Conservation (phyloP, 2,888 invertebrate genomes). For the Morpho deidamia region DNA sequence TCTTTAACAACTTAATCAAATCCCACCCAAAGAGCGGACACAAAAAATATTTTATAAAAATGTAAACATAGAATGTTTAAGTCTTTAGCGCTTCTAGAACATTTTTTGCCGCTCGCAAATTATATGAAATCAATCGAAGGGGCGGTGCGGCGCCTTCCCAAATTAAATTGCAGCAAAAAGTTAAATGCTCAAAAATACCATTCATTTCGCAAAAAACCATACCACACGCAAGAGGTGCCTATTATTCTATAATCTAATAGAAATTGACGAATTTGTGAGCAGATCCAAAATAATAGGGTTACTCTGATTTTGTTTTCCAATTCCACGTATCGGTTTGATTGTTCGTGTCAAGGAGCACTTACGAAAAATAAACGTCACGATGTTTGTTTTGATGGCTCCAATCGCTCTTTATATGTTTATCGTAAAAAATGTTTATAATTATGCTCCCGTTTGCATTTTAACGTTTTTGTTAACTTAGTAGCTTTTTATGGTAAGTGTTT, state of each 20-base stretch:
- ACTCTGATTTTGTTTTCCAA: slow-evolving; percentile 38
- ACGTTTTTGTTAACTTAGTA: slow-evolving; percentile 5
- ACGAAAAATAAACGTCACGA: slow-evolving; percentile 19
- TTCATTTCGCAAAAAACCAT: slow-evolving; percentile 57
- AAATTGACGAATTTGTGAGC: slow-evolving; percentile 53
- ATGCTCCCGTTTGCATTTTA: slow-evolving; percentile 16
- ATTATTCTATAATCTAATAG: slow-evolving; percentile 65
- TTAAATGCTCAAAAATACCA: slow-evolving; percentile 52
- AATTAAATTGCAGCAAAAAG: slow-evolving; percentile 73
- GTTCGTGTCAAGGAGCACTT: slow-evolving; percentile 25
- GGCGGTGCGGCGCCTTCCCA: slow-evolving; percentile 68
- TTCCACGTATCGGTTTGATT: slow-evolving; percentile 33
- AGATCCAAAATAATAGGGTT: slow-evolving; percentile 46
- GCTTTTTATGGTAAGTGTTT: too few relatives aligned
- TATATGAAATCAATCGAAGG: slow-evolving; percentile 69
- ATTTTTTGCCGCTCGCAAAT: slow-evolving; percentile 59
- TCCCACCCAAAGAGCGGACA: slow-evolving; percentile 15
- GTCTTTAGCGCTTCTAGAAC: slow-evolving; percentile 24
- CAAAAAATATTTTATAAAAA: slow-evolving; percentile 10
- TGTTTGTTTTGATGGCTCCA: slow-evolving; percentile 20
- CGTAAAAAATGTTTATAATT: slow-evolving; percentile 20
- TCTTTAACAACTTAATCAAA: slow-evolving; percentile 18
- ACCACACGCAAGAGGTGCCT: slow-evolving; percentile 62
- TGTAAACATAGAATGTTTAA: slow-evolving; percentile 11
- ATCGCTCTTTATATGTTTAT: slow-evolving; percentile 6